These are phyloP conservation scores for Elmis aenea DNA, from an alignment of 2,888 invertebrate species.

Conservation along the genomic window DNA sequence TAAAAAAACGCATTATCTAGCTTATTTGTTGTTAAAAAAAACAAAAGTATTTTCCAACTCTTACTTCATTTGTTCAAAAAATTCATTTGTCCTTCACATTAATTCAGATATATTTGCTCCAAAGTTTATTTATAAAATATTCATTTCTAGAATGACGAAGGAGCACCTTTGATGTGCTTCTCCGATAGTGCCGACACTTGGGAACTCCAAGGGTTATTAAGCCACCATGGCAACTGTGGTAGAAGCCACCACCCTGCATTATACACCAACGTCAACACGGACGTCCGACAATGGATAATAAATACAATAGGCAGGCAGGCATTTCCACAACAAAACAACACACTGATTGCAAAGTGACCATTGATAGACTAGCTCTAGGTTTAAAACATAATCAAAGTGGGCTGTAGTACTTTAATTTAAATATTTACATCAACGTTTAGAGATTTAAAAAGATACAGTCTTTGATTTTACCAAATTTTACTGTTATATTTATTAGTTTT, in stretches of 20 bases:
- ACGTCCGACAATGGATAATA: constrained; percentile 45
- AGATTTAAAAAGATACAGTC: too few relatives aligned
- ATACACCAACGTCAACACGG: constrained; percentile 47
- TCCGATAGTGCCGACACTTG: constrained; percentile 50
- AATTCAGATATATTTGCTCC: too few relatives aligned
- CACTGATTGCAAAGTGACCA: constrained; percentile 15
- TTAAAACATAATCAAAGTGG: constrained; percentile 1
- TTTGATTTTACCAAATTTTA: too few relatives aligned
- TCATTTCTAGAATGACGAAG: constrained; percentile 60
- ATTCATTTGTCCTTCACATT: neutral
- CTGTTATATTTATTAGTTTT: too few relatives aligned
- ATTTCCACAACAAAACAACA: constrained; percentile 15
- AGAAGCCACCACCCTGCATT: constrained; percentile 54
- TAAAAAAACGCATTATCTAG: too few relatives aligned
- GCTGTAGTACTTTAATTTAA: too few relatives aligned
- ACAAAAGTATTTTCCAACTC: too few relatives aligned
- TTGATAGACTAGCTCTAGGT: constrained; percentile 6
- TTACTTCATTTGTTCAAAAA: neutral
- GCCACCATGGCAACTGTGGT: constrained; percentile 58
- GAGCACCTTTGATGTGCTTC: constrained; percentile 61
- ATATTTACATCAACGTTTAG: too few relatives aligned
- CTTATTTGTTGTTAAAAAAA: too few relatives aligned
- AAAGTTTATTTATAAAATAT: neutral
- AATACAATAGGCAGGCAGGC: constrained; percentile 42
- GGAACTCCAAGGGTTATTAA: constrained; percentile 58